Evolutionary conservation across 2,888 invertebrate species (phyloP), one percentile per base, ranked within the genome.

Genomic region (Helleia helle): DNA sequence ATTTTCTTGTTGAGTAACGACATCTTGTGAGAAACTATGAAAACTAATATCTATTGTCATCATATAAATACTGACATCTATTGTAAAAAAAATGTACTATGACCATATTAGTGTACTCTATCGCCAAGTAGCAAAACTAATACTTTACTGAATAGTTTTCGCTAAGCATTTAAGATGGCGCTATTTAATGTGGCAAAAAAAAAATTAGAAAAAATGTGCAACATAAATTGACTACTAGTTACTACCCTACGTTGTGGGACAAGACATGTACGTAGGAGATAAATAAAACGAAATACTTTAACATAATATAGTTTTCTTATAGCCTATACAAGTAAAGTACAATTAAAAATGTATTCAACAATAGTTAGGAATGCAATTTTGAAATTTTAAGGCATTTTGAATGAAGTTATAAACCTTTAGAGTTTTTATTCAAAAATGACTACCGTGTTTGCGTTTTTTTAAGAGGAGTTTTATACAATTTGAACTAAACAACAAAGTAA

Each of bases 11-110:
- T 15, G 1, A 5, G 3, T 38, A 24, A 2, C 26, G 50, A 45
- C 49, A 49, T 48, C 52, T 52, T 11, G 29, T 36, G 4, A 12
- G 2, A 4, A 49, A n/a, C 14, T 49, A 48, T 9, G n/a, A n/a
- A n/a, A n/a, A n/a, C n/a, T n/a, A n/a, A n/a, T n/a, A n/a, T n/a
- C n/a, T n/a, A n/a, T n/a, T n/a, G n/a, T n/a, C n/a, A n/a, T n/a
- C n/a, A n/a, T n/a, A n/a, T n/a, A 12, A 22, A 12, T 8, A 18
- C 6, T 12, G 22, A 11, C 22, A 34, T 22, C 34, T 34, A 13
- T 13, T 6, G 22, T 1, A 8, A n/a, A 12, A n/a, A n/a, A n/a
- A n/a, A n/a, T n/a, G 4, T 22, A 2, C 7, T 13, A 6, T 3
- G 2, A 22, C 22, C 4, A 31, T 2, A 22, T 2, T 18, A 9